Conservation (phyloP, 2,113 vertebrate genomes). For the Craseonycteris thonglongyai region DNA sequence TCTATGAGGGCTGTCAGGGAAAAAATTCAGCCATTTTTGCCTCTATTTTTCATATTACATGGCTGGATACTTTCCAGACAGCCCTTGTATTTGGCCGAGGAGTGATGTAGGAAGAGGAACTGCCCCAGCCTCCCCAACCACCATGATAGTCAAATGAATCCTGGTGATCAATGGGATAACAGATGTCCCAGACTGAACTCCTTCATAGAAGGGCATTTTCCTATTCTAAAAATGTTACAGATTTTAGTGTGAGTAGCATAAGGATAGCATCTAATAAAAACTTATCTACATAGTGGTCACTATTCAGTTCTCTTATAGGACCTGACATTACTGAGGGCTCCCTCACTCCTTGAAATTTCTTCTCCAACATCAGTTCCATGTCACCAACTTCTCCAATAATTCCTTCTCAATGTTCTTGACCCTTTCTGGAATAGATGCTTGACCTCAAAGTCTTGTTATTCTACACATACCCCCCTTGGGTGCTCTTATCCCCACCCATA, state of each 20-base stretch:
- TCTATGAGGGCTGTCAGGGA: too few relatives aligned
- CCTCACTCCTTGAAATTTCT: background rate
- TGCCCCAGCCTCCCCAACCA: rapidly evolving
- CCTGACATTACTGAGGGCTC: background rate
- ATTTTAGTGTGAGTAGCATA: background rate
- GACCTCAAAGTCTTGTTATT: background rate
- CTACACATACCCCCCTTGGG: background rate
- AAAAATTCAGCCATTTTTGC: too few relatives aligned
- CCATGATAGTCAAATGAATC: background rate
- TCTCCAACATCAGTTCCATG: background rate
- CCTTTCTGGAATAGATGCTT: background rate
- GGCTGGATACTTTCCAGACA: too few relatives aligned
- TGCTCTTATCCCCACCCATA: background rate
- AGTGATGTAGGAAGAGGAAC: background rate
- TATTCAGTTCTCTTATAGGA: background rate
- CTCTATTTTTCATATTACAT: too few relatives aligned
- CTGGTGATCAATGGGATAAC: background rate
- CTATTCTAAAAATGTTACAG: background rate
- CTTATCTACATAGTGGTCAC: background rate
- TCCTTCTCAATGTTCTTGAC: background rate
- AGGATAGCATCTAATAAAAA: background rate
- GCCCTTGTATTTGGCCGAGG: background rate
- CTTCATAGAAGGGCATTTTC: background rate
- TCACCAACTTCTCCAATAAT: background rate
- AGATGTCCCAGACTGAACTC: background rate